A percentile compares a stretch with the other conserved stretches of the same genome.
Evolutionary conservation across 2,888 invertebrate genomes (phyloP).

Genomic region (Bruchidius siliquastri): DNA sequence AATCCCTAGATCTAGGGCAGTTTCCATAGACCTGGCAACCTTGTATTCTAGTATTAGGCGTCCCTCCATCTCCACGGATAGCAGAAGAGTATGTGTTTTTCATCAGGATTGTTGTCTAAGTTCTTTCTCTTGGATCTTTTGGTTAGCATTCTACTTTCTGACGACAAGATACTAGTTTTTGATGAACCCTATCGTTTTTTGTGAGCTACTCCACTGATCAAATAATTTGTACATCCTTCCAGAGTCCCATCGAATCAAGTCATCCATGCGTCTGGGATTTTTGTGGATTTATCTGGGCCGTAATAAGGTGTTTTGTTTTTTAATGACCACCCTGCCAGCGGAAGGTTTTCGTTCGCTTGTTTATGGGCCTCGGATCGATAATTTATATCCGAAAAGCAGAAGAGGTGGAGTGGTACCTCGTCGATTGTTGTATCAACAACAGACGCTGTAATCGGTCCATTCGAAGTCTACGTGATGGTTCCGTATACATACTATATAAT

Average conservation of each 20-base stretch:
- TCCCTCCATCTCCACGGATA: no score
- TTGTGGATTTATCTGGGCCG: constrained; percentile 34
- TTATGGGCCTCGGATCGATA: background rate
- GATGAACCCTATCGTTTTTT: background rate
- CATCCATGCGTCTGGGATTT: constrained; percentile 30
- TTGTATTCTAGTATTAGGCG: no score
- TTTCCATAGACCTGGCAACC: no score
- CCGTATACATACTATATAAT: background rate
- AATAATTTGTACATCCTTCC: background rate
- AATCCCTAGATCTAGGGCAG: no score
- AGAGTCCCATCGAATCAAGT: constrained; percentile 34
- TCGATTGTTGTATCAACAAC: background rate
- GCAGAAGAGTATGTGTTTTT: no score
- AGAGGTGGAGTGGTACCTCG: background rate
- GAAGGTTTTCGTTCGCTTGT: background rate
- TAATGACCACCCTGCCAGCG: constrained; percentile 23
- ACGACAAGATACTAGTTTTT: no score
- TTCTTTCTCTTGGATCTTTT: no score
- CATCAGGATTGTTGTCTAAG: no score
- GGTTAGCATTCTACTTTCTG: no score
- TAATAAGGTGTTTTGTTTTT: constrained; percentile 38
- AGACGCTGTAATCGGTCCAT: background rate
- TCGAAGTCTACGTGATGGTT: background rate
- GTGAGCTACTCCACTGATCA: background rate
- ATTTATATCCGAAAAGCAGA: background rate